phyloP scores from a whole-genome alignment of 2,113 vertebrate genomes.

The Centrocercus urophasianus region DNA sequence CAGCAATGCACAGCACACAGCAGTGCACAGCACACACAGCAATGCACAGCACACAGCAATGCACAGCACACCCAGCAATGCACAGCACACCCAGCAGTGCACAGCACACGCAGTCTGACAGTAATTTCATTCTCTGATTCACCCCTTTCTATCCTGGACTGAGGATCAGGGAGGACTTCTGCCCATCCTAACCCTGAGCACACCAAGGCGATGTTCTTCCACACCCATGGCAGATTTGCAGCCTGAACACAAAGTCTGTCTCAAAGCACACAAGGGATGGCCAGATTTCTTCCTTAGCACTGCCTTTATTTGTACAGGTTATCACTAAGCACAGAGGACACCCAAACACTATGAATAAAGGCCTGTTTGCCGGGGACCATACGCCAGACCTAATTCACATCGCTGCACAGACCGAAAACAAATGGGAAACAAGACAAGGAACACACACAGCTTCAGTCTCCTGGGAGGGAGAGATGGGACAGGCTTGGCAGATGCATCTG shows the following conservation, averaged over 20 bases:
- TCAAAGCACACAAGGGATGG: not conserved
- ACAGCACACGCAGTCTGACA: not conserved
- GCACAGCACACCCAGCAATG: too few relatives aligned
- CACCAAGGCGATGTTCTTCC: fast-evolving
- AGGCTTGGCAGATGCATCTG: not conserved
- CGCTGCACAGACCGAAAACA: not conserved
- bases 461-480: not conserved
- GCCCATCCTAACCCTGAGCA: fast-evolving
- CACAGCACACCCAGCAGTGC: not conserved
- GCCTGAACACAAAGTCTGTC: not conserved
- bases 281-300: not conserved
- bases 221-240: fast-evolving
- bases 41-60: too few relatives aligned
- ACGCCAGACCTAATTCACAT: not conserved
- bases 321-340: constrained; percentile 19
- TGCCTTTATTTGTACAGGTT: constrained; percentile 60
- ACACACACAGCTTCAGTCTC: not conserved
- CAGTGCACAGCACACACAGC: too few relatives aligned
- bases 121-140: too few relatives aligned
- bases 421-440: not conserved
- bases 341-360: not conserved
- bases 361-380: not conserved
- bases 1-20: too few relatives aligned
- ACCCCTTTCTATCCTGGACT: not conserved
- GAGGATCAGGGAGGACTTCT: fast-evolving